Evolutionary conservation across 64 coral and sea anemone genomes (phyloP).

Genomic region (Montipora foliosa): DNA sequence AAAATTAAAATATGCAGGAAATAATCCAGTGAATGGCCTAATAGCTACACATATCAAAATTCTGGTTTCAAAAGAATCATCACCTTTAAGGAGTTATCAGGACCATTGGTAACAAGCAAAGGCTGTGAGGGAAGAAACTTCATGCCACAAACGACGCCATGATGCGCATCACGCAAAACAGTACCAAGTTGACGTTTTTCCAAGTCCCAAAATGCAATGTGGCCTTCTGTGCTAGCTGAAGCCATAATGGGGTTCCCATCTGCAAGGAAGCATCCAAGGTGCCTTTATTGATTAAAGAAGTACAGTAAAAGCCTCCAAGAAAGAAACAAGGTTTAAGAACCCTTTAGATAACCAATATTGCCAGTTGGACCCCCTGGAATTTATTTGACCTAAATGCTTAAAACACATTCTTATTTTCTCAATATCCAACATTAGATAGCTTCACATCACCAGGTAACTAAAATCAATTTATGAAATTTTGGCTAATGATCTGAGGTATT

Average conservation of each 20-base stretch:
- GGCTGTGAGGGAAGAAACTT: constrained; percentile 91
- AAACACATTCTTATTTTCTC: no score
- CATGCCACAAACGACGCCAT: constrained; percentile 83
- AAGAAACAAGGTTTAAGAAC: no score
- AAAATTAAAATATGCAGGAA: background rate
- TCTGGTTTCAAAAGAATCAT: background rate
- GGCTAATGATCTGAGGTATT: no score
- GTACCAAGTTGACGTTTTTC: constrained; percentile 85
- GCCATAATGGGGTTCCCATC: constrained; percentile 96
- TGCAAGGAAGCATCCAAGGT: background rate
- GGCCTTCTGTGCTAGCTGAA: constrained; percentile 90
- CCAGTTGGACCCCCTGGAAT: no score
- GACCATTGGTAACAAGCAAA: constrained; percentile 80
- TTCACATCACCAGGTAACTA: no score
- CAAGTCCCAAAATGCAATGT: constrained; percentile 98
- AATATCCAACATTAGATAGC: no score
- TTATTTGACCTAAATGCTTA: no score
- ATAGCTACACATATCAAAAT: background rate
- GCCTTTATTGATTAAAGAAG: background rate
- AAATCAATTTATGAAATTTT: no score
- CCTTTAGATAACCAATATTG: no score
- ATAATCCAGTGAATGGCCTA: background rate
- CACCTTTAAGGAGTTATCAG: constrained; percentile 97
- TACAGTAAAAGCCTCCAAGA: no score
- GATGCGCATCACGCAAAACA: constrained; percentile 81